Evolutionary conservation across 2,888 invertebrate genomes (phyloP), one percentile per base, ranked within the genome.

Genomic region (Boloria selene): DNA sequence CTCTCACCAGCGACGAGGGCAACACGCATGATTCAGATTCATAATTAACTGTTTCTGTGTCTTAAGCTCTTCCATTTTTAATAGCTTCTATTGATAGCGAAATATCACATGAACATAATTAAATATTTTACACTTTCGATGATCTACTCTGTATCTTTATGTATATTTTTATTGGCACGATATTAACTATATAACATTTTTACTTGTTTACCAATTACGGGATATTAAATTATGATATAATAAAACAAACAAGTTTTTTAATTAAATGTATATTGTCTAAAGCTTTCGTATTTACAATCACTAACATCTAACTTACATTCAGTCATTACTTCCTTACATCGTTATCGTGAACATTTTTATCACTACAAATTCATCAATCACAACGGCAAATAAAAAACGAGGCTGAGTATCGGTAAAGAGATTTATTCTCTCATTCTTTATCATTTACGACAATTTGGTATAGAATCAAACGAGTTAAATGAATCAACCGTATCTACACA

Each of bases 271-370:
- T 90, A 90, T 88, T 90, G 87, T 90, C 85, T 89, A 91, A 70
- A 91, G 91, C 90, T 86, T 81, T 85, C 76, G 79, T 91, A 91
- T 91, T 87, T 91, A 91, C 90, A 91, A 88, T 87, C 85, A 87
- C 88, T 90, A 91, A 86, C 80, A 80, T 82, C 89, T 90, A 84
- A 77, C 77, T 82, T 88, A 85, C 90, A 85, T 88, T 91, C 90
- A 90, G 90, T 91, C 90, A 87, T 89, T 86, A 82, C 84, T 83
- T 85, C 83, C 86, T 87, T 86, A 88, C 83, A 88, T 87, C 77
- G 84, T 87, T 88, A 89, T 83, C 82, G 88, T 82, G 88, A 90
- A 90, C 90, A 90, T 90, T 90, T 90, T 87, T 88, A 90, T 88
- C 90, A 91, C 90, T 90, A 91, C 88, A 79, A 82, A 85, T 81